A percentile compares a stretch with the other conserved stretches of the same genome.
These are phyloP conservation scores for Melipona beecheii DNA, from an alignment of 2,888 invertebrate genomes.

Conservation along the genomic window DNA sequence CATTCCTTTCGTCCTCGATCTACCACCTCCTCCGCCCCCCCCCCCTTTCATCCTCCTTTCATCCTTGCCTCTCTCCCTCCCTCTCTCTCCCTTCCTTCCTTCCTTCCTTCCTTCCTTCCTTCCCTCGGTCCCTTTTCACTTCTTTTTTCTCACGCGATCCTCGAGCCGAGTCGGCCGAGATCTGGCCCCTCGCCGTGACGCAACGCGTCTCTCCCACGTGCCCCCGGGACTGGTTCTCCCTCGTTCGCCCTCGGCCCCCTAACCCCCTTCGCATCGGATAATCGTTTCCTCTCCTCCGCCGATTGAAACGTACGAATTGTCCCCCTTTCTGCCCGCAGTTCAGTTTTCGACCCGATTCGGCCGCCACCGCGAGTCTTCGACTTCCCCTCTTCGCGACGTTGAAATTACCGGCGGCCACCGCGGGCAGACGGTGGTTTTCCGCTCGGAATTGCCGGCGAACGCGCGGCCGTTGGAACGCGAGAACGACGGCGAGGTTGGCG, in stretches of 20 bases:
- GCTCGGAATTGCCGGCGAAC: background rate
- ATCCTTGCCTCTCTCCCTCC: no score
- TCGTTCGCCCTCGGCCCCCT: constrained; percentile 23
- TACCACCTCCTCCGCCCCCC: background rate
- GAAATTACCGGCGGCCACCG: background rate
- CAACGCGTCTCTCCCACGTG: constrained; percentile 18
- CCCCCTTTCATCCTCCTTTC: background rate
- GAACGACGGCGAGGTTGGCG: background rate
- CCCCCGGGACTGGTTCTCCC: constrained; percentile 58
- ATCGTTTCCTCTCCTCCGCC: constrained; percentile 48
- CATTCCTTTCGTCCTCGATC: constrained; percentile 13
- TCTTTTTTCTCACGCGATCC: constrained; percentile 10
- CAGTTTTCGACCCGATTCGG: background rate
- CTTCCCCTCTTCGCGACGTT: background rate
- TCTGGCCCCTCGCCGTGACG: background rate
- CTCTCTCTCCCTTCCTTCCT: background rate
- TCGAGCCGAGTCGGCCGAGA: constrained; percentile 13
- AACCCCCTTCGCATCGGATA: constrained; percentile 51
- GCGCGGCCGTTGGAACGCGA: background rate
- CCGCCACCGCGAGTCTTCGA: background rate
- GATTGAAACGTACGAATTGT: constrained; percentile 30
- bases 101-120: no score
- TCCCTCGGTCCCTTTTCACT: background rate
- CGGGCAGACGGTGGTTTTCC: background rate
- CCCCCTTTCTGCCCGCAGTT: background rate